A percentile compares a stretch with the other conserved stretches of the same genome.
Conservation (phyloP, 2,888 invertebrate species). For the Phragmatobia fuliginosa region DNA sequence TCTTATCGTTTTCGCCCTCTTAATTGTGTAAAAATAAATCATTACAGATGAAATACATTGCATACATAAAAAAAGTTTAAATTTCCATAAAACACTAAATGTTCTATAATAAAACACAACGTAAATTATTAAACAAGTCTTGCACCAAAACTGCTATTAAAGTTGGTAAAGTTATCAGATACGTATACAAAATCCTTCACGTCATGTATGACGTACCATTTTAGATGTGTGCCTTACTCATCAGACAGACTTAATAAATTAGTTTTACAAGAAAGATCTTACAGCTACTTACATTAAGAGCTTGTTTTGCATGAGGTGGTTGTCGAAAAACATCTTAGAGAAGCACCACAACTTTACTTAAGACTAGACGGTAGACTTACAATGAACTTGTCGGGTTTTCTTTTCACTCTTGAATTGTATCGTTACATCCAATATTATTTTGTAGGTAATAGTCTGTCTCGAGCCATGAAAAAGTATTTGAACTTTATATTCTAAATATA, state of each 20-base stretch:
- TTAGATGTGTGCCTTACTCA: not conserved
- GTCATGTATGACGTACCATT: not conserved
- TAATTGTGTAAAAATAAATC: not conserved
- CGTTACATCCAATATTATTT: not conserved
- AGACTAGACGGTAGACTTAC: not conserved
- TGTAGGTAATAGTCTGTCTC: not conserved
- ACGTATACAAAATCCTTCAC: not conserved
- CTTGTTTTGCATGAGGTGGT: not conserved
- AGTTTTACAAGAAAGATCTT: not conserved
- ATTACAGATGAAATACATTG: not conserved
- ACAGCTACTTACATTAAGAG: not conserved
- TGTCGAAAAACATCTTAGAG: not conserved
- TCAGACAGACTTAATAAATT: not conserved
- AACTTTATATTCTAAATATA: not conserved
- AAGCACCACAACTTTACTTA: conserved; percentile 3
- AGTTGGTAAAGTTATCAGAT: not conserved
- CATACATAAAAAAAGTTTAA: no score
- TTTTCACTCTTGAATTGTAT: not conserved
- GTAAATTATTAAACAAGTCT: not conserved
- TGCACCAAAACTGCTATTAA: not conserved
- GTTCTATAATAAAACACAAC: not conserved
- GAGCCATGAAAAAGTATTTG: not conserved
- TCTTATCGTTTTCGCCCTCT: no score
- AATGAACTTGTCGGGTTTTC: not conserved
- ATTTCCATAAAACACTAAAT: not conserved